Conservation (phyloP, 2,797 vertebrate species). For the Leuciscus waleckii region DNA sequence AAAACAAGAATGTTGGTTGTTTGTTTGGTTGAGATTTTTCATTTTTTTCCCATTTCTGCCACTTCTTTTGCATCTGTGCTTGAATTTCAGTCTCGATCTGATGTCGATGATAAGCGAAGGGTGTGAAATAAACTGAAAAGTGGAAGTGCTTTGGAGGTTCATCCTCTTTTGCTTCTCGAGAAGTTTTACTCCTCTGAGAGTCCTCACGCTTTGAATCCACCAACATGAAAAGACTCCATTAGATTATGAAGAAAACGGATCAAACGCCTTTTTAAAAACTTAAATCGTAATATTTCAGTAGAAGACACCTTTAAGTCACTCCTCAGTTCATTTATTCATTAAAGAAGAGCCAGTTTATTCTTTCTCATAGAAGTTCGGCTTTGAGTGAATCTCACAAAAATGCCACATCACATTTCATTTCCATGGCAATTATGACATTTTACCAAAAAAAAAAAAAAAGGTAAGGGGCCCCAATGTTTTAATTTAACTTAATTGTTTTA, state of each 20-base stretch:
- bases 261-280: not conserved
- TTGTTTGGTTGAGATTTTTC: not conserved
- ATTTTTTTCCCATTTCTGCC: not conserved
- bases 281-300: not conserved
- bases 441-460: no score
- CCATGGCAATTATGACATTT: not conserved
- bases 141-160: not conserved
- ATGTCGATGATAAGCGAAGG: not conserved
- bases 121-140: not conserved
- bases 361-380: not conserved
- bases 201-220: slow-evolving; percentile 13
- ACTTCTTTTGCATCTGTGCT: not conserved
- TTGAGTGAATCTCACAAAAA: not conserved
- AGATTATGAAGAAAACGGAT: slow-evolving; percentile 4
- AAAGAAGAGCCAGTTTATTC: not conserved
- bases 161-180: not conserved
- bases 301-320: slow-evolving; percentile 29
- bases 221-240: slow-evolving; percentile 28
- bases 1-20: not conserved
- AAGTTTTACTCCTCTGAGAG: slow-evolving; percentile 1
- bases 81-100: not conserved
- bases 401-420: not conserved
- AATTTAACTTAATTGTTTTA: not conserved
- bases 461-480: not conserved
- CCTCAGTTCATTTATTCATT: slow-evolving; percentile 12